phyloP scores from a whole-genome alignment of 2,888 invertebrate species.

The Lasioglossum leucozonium region DNA sequence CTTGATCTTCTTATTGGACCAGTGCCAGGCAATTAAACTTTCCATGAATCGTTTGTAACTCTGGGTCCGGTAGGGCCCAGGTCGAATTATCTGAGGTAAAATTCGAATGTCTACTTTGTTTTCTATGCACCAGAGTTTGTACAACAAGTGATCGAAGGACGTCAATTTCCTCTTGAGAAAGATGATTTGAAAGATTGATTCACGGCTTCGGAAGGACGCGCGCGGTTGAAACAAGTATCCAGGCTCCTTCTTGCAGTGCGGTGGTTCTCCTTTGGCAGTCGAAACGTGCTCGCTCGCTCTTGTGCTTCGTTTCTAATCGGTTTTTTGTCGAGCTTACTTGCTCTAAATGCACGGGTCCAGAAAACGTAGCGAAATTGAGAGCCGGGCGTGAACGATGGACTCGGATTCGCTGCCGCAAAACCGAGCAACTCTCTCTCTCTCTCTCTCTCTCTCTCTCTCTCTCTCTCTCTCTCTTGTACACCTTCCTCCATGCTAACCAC shows the following conservation, averaged over 20 bases:
- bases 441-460: neutral
- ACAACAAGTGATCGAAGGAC: neutral
- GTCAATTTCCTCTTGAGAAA: too few species aligned
- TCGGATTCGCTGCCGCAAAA: neutral
- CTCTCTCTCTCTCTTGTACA: neutral
- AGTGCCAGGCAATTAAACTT: too few species aligned
- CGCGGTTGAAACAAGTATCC: neutral
- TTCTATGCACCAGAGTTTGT: neutral
- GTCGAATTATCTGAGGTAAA: too few species aligned
- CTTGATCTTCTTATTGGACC: too few species aligned
- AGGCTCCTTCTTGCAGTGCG: constrained; percentile 18
- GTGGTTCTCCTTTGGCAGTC: constrained; percentile 38
- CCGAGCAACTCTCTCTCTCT: neutral
- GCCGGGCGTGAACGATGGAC: neutral
- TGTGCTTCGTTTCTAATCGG: constrained; percentile 42
- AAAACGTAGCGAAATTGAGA: constrained; percentile 57
- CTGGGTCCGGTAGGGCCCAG: too few species aligned
- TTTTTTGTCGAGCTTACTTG: constrained; percentile 6
- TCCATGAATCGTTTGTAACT: too few species aligned
- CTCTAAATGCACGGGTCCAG: constrained; percentile 17
- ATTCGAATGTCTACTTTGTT: too few species aligned
- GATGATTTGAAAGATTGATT: too few species aligned
- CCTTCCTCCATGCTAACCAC: constrained; percentile 38
- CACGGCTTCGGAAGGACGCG: neutral
- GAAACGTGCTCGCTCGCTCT: constrained; percentile 15